Base-by-base conservation (phyloP, 2,113 vertebrate species). In the Rhinoptilus africanus region DNA sequence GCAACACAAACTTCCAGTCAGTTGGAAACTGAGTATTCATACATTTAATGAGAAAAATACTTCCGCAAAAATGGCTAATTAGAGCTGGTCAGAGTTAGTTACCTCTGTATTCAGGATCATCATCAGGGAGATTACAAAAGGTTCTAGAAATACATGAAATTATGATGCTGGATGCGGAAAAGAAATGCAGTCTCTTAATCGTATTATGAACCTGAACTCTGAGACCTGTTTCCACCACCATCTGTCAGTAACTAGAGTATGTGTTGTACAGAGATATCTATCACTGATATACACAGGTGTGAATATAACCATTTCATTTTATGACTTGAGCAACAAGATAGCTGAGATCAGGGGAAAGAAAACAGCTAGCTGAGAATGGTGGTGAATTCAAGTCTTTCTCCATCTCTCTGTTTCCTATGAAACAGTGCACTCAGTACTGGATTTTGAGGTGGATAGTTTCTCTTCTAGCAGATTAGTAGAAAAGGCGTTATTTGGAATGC, bases 301-400 rank as follows among this genome's bases (percentile, higher is more conserved):
- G 35, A 56, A 87, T 13, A 37, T 6, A 68, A 64, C 14, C 14
- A 28, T 45, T 85, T 62, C 14, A 57, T 45, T 74, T 85, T 60
- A 72, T 35, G 20, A 59, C 34, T 67, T 47, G 7, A 66, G 27
- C 37, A 89, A 48, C 1, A 2, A 87, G 35, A 43, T 8, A 92
- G 21, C 35, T 68, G 27, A 56, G 50, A 77, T 77, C 8, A 43
- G 14, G 6, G 12, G 17, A 79, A 89, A 53, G 64, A 81, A 77
- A 79, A 39, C 12, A 81, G 32, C 30, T 62, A 14, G 18, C 7
- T 15, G 4, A 83, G 57, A 88, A 37, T 9, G 6, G 75, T 53
- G 35, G 37, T 14, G 20, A 35, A 63, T 35, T 16, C 0, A 0
- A 1, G 6, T 67, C 27, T 3, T 60, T 60, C 93, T 78, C 24